Base-by-base conservation (phyloP, 2,113 vertebrate genomes). In the Cichladusa arquata region DNA sequence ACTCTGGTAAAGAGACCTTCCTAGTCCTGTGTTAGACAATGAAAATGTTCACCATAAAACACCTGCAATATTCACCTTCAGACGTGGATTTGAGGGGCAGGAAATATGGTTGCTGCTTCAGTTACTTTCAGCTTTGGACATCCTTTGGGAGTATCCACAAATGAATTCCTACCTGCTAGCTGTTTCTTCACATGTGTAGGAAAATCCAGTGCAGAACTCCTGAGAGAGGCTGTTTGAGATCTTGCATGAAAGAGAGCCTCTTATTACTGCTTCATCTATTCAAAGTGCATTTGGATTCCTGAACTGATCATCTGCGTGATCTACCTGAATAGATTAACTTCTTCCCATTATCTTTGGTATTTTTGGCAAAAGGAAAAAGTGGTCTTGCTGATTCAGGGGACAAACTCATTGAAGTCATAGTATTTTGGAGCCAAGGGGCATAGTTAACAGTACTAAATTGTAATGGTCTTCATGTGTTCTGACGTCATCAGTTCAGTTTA, bases 131-230 rank as follows among this genome's bases (percentile, higher is more conserved):
- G 54, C 42, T 93, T 81, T 79, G 60, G 22, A 42, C 8, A 14
- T 64, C 16, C 13, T 51, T 60, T 36, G 22, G 36, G 48, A 72
- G 13, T 19, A 60, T 29, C 24, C 19, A 33, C 57, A 79, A 40
- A 53, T 70, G 10, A 92, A 47, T 29, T 33, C 19, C 29, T 48
- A 34, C 58, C 38, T 81, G 34, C 34, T 44, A 36, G 65, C 13
- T 64, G 9, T 13, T 13, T 61, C 70, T 90, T 65, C 17, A 61
- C 6, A 5, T 42, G 29, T 0, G 0, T 29, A 38, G 18, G 44
- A 82, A 64, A 76, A 67, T 80, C 18, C 25, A 36, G 8, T 14
- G 20, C 25, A 48, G n/a, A 44, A 12, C 33, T 64, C 28, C 9
- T 82, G 24, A 48, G 81, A 86, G 44, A 61, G 34, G 11, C 34